phyloP scores from a whole-genome alignment of 2,888 invertebrate species.

The Coleophora flavipennella region DNA sequence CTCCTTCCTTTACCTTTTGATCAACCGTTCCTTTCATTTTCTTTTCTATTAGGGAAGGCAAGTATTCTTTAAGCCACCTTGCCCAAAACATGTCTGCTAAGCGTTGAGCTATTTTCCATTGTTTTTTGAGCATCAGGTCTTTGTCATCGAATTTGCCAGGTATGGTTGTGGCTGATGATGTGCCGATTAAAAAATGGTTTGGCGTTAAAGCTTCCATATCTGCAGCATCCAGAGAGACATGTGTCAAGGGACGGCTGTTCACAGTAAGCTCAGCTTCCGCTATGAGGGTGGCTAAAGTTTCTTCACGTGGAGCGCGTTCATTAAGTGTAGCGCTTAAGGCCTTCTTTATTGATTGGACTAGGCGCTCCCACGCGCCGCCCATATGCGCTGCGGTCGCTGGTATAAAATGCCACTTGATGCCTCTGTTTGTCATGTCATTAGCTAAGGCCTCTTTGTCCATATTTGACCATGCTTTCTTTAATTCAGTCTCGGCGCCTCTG shows the following conservation, averaged over 20 bases:
- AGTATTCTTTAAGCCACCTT: constrained; percentile 18
- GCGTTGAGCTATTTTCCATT: constrained; percentile 16
- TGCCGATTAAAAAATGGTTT: constrained; percentile 28
- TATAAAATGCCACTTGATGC: constrained; percentile 12
- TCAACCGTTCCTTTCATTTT: no score
- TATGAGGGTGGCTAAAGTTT: constrained; percentile 8
- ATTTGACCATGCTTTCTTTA: not conserved
- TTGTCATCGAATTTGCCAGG: constrained; percentile 14
- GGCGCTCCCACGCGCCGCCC: constrained; percentile 13
- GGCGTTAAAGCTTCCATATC: constrained; percentile 25
- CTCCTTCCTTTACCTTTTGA: no score
- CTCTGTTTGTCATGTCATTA: not conserved
- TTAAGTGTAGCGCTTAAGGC: constrained; percentile 9
- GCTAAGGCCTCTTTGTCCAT: not conserved
- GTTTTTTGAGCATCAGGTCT: constrained; percentile 18
- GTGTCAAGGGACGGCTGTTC: constrained; percentile 40
- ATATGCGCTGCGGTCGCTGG: constrained; percentile 5
- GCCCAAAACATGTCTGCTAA: constrained; percentile 21
- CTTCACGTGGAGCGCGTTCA: constrained; percentile 8
- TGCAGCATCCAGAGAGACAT: constrained; percentile 13
- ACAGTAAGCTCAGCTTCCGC: constrained; percentile 10
- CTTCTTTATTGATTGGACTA: constrained; percentile 10
- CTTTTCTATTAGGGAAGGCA: no score
- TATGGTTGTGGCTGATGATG: not conserved
- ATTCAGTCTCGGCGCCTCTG: no score